Base-by-base conservation (phyloP, 2,888 invertebrate genomes). In the Itoplectis maculator region DNA sequence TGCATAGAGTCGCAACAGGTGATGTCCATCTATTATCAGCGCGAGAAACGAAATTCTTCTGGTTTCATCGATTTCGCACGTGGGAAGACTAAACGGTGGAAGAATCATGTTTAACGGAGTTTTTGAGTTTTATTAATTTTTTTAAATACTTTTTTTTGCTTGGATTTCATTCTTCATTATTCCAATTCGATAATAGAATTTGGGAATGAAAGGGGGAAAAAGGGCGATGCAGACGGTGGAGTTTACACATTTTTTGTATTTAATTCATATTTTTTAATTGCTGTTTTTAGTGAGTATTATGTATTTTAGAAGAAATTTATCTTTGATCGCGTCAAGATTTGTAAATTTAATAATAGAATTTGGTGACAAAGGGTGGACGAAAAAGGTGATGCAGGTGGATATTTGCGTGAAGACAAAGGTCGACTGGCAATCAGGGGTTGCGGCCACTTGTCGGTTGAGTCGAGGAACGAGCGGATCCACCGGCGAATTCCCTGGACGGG, bases 401-500 rank as follows among this genome's bases (percentile, higher is more conserved):
- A 11, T 61, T 15, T 18, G n/a, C 37, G 8, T 74, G 69, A 78
- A 81, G n/a, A 75, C 81, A 81, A 83, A 74, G 77, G 59, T 35
- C 45, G 56, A 47, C 75, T 47, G 70, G 49, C n/a, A 66, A 68
- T 49, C 3, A 56, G 13, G 68, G 0, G n/a, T 9, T 13, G 18
- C 5, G 11, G 61, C 42, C 79, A 76, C 68, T 79, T 79, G 76
- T 79, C 79, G 72, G 75, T 79, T 78, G 79, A 61, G 63, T 68
- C 63, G 47, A 69, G 77, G 65, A 73, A 69, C 68, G 54, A 23
- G 47, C n/a, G 18, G 18, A 5, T 59, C 49, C 49, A 45, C 35
- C n/a, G 63, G 79, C 37, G 82, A 79, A 83, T 79, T 79, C 73
- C 73, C 70, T 45, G 69, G 69, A 79, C 75, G 72, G 61, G 68